Percentiles rank a stretch among this genome's conserved stretches.
These are phyloP conservation scores for Xestia xanthographa DNA, from an alignment of 2,888 invertebrate species.

Conservation along the genomic window DNA sequence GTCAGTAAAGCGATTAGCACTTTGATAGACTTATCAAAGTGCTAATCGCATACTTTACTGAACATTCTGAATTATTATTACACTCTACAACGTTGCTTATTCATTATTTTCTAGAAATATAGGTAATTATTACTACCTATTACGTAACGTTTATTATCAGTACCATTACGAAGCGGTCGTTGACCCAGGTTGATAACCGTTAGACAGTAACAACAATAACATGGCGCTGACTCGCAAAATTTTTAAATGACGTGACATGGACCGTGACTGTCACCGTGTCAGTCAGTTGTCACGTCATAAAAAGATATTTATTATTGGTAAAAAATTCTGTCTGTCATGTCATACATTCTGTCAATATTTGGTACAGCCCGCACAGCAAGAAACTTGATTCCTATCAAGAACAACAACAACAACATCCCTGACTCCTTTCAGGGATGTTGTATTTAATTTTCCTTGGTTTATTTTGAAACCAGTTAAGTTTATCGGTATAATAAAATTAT, in stretches of 20 bases:
- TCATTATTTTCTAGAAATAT: neutral
- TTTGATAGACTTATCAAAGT: too few relatives aligned
- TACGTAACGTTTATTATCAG: neutral
- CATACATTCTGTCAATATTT: too few relatives aligned
- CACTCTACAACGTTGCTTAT: neutral
- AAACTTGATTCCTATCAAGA: too few relatives aligned
- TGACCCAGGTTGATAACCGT: conserved; percentile 20
- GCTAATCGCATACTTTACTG: too few relatives aligned
- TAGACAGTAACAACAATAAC: neutral
- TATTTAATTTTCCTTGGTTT: neutral
- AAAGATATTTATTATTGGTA: neutral
- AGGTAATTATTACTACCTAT: neutral
- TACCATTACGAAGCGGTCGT: conserved; percentile 7
- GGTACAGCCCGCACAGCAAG: neutral
- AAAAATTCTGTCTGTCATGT: neutral
- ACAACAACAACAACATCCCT: too few relatives aligned
- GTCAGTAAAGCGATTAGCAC: too few relatives aligned
- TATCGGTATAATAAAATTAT: neutral
- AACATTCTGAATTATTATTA: neutral
- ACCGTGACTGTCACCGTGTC: too few relatives aligned
- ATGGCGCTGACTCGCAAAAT: neutral
- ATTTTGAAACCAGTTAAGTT: neutral
- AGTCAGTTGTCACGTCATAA: too few relatives aligned
- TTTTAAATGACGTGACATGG: neutral
- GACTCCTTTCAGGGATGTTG: neutral